Conservation (phyloP, 2,888 invertebrate genomes). For the Hydrotaea cyrtoneurina region DNA sequence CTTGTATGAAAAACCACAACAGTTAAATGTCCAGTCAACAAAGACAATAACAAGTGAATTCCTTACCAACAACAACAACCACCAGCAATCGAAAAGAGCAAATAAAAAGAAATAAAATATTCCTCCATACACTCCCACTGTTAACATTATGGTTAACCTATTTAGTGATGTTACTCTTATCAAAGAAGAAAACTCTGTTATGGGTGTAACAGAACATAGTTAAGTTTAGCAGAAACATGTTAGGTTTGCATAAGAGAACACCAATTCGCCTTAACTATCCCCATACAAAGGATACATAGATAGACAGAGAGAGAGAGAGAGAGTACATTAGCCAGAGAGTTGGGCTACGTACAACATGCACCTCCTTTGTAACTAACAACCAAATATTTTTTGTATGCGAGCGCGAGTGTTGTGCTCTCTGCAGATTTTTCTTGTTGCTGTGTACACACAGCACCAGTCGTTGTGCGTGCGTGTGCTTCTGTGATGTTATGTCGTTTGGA, state of each 20-base stretch:
- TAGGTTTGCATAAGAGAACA: not conserved
- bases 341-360: not conserved
- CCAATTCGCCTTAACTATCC: not conserved
- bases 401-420: not conserved
- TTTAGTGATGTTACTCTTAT: not conserved
- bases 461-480: conserved; percentile 12
- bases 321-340: not conserved
- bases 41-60: not conserved
- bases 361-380: not conserved
- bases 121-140: conserved; percentile 37
- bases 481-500: conserved; percentile 20
- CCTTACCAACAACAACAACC: not conserved
- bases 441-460: not conserved
- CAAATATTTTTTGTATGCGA: not conserved
- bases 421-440: conserved; percentile 8
- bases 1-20: conserved; percentile 23
- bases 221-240: too few relatives aligned
- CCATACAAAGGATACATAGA: too few relatives aligned
- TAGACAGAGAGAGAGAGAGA: not conserved
- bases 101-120: conserved; percentile 24
- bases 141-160: conserved; percentile 36
- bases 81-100: not conserved
- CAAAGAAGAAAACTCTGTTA: too few relatives aligned
- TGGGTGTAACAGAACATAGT: too few relatives aligned
- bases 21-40: conserved; percentile 1